Percentiles rank a stretch among this genome's conserved stretches.
Evolutionary conservation across 2,113 vertebrate species (phyloP).

Genomic region (Microcebus lehilahytsara): DNA sequence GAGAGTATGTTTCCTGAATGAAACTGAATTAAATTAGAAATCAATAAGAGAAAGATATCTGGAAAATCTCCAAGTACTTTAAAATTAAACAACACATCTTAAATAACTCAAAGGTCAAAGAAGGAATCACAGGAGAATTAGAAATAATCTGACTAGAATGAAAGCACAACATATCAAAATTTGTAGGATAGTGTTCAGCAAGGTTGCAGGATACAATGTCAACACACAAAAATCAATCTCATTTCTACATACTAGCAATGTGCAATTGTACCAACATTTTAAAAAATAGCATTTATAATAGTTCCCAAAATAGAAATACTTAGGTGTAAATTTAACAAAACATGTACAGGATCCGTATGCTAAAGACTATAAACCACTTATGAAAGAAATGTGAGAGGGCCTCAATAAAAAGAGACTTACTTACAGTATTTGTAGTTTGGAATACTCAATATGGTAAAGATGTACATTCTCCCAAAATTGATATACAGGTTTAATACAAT

Average conservation of each 20-base stretch:
- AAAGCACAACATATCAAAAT: not conserved
- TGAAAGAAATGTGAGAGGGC: not conserved
- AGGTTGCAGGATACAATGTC: not conserved
- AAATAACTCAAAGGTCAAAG: slow-evolving; percentile 28
- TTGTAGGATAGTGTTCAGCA: not conserved
- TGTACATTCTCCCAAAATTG: not conserved
- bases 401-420: not conserved
- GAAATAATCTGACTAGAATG: slow-evolving; percentile 1
- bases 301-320: not conserved
- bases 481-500: not conserved
- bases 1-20: slow-evolving; percentile 45
- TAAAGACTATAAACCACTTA: not conserved
- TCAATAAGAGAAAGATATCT: slow-evolving; percentile 21
- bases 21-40: slow-evolving; percentile 58
- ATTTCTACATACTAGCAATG: not conserved
- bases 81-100: not conserved
- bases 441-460: not conserved
- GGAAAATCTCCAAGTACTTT: slow-evolving; percentile 49
- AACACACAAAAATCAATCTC: not conserved
- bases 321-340: too few relatives aligned
- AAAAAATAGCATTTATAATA: not conserved
- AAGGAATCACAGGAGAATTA: not conserved
- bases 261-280: not conserved
- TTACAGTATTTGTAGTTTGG: not conserved
- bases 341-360: not conserved